Percentiles rank a stretch among this genome's conserved stretches.
Conservation (phyloP, 2,797 vertebrate genomes). For the Adelosebastes latens region DNA sequence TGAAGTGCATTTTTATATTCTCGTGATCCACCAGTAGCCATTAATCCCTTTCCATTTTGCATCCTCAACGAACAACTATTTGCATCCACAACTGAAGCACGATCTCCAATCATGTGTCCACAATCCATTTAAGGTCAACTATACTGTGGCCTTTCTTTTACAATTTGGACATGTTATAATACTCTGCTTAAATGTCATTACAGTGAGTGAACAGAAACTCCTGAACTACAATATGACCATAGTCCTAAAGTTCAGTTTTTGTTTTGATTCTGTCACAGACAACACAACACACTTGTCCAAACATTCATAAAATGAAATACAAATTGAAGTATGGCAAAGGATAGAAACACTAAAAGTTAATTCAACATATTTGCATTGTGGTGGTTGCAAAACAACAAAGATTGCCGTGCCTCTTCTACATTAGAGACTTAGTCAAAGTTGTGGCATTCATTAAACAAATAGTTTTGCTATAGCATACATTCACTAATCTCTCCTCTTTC, state of each 20-base stretch:
- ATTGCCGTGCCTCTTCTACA: neutral
- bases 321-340: neutral
- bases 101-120: slow-evolving; percentile 5
- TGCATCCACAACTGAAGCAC: slow-evolving; percentile 59
- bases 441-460: slow-evolving; percentile 28
- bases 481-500: neutral
- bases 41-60: slow-evolving; percentile 65
- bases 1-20: neutral
- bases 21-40: slow-evolving; percentile 13
- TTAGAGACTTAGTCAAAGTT: neutral
- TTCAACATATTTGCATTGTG: neutral
- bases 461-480: neutral
- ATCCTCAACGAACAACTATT: slow-evolving; percentile 62
- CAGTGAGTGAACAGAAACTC: neutral
- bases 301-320: neutral
- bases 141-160: neutral
- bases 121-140: slow-evolving; percentile 20
- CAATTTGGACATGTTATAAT: neutral
- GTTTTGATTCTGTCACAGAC: neutral
- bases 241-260: neutral
- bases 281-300: neutral
- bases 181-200: slow-evolving; percentile 4
- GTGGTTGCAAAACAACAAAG: neutral
- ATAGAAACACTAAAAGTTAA: neutral
- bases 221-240: neutral